A percentile compares a stretch with the other conserved stretches of the same genome.
Conservation (phyloP, 2,888 invertebrate species). For the Trisateles emortualis region DNA sequence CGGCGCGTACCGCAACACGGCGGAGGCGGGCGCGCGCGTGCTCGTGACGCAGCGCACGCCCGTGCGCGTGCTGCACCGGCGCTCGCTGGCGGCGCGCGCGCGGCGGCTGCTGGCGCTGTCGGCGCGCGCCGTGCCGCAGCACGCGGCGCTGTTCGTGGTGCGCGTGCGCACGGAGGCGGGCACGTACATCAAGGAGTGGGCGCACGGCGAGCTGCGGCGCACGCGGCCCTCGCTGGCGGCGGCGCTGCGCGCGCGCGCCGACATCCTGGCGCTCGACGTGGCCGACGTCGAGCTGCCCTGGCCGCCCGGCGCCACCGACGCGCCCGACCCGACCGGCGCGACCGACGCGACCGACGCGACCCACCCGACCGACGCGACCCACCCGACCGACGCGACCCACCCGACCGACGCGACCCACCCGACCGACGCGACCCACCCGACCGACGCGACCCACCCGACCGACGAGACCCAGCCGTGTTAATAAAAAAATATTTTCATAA, state of each 20-base stretch:
- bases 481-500: no score
- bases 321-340: neutral
- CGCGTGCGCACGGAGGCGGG: conserved; percentile 95
- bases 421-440: neutral
- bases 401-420: neutral
- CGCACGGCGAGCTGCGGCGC: conserved; percentile 97
- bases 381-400: neutral
- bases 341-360: neutral
- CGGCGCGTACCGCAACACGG: conserved; percentile 67
- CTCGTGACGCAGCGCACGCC: conserved; percentile 94
- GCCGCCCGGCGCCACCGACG: conserved; percentile 87
- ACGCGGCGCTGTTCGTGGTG: conserved; percentile 87
- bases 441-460: no score
- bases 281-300: conserved; percentile 91
- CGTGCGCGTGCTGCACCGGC: conserved; percentile 94
- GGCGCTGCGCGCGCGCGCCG: conserved; percentile 90
- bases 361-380: neutral
- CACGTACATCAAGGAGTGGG: conserved; percentile 99
- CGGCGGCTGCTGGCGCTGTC: conserved; percentile 88
- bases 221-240: conserved; percentile 92
- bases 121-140: conserved; percentile 83
- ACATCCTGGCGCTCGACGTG: conserved; percentile 97
- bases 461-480: no score
- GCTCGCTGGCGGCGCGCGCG: conserved; percentile 90
- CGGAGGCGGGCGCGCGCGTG: conserved; percentile 72